phyloP scores from a whole-genome alignment of 2,888 invertebrate genomes.

The Schizotus pectinicornis region DNA sequence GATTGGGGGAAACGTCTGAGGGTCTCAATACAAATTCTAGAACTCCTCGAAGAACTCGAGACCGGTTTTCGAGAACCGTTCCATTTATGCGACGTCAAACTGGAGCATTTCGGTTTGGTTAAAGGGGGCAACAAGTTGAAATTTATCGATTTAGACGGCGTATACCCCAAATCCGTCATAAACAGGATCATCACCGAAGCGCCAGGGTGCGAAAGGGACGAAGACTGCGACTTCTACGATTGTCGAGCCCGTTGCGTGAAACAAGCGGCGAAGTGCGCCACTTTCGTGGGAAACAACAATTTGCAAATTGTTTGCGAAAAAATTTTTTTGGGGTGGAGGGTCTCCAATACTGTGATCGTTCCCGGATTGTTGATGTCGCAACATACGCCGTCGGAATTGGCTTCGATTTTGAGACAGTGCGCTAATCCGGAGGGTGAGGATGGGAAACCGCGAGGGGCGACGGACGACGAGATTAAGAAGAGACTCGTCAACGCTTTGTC shows the following conservation, averaged over 20 bases:
- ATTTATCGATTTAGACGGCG: conserved; percentile 69
- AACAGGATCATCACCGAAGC: conserved; percentile 58
- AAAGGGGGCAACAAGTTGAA: conserved; percentile 62
- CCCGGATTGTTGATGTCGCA: conserved; percentile 68
- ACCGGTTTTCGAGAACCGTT: conserved; percentile 66
- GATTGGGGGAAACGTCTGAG: conserved; percentile 66
- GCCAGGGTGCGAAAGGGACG: conserved; percentile 62
- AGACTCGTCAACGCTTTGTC: conserved; percentile 62
- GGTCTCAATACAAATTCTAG: conserved; percentile 66
- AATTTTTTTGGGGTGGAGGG: conserved; percentile 69
- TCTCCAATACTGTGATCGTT: conserved; percentile 66
- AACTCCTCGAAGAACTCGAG: conserved; percentile 67
- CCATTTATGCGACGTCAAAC: conserved; percentile 72
- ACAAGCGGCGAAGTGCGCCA: conserved; percentile 61
- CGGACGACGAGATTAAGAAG: conserved; percentile 60
- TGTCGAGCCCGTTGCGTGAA: conserved; percentile 68
- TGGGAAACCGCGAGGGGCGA: conserved; percentile 59
- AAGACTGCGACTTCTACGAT: conserved; percentile 72
- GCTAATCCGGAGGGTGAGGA: conserved; percentile 63
- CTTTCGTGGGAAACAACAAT: conserved; percentile 68
- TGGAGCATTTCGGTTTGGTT: conserved; percentile 68
- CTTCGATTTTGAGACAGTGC: conserved; percentile 65
- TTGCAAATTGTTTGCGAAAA: conserved; percentile 72
- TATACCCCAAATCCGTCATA: conserved; percentile 64
- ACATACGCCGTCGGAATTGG: conserved; percentile 64